Base-by-base conservation (phyloP, 1,140 invertebrate species). In the Bombus waltoni region DNA sequence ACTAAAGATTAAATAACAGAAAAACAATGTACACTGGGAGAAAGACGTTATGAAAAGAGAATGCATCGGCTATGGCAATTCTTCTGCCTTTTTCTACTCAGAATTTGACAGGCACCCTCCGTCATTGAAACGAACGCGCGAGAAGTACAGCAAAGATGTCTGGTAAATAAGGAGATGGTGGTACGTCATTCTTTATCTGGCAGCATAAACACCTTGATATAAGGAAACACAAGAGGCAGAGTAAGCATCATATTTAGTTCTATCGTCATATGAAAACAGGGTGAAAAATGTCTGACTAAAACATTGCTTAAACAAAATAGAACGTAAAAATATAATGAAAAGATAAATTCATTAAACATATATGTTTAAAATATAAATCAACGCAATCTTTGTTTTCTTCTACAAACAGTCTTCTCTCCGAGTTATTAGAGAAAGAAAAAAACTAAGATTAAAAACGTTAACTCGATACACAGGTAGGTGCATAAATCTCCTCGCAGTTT, bases 81-180 rank as follows among this genome's bases (percentile, higher is more conserved):
- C 71, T 74, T 68, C 62, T 53, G 28, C 68, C n/a, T 57, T 66
- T 57, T 65, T 59, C 73, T 57, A 71, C 62, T 72, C 82, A 47
- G 53, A 47, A 87, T 87, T 89, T 87, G 88, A 90, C 88, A 78
- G 77, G 70, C 85, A 28, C 76, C 68, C 78, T 87, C 85, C 77
- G 79, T 90, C 88, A 85, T 79, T 82, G 89, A 89, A 87, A 87
- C 85, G 78, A 87, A 90, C 73, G 81, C 68, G 65, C 53, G 57
- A 81, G 76, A 73, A 90, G 76, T 71, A 90, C 65, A 73, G 85
- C 81, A 87, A 86, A 87, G 79, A 87, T 80, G 85, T 84, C 88
- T 88, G 81, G 73, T 62, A 79, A 87, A 84, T 87, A 84, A 87
- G 85, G 85, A 82, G 81, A 85, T 74, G 85, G 65, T 65, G 81